Percentiles rank a stretch among this genome's conserved stretches.
Conservation (phyloP, 2,113 vertebrate genomes). For the Elachura formosa region DNA sequence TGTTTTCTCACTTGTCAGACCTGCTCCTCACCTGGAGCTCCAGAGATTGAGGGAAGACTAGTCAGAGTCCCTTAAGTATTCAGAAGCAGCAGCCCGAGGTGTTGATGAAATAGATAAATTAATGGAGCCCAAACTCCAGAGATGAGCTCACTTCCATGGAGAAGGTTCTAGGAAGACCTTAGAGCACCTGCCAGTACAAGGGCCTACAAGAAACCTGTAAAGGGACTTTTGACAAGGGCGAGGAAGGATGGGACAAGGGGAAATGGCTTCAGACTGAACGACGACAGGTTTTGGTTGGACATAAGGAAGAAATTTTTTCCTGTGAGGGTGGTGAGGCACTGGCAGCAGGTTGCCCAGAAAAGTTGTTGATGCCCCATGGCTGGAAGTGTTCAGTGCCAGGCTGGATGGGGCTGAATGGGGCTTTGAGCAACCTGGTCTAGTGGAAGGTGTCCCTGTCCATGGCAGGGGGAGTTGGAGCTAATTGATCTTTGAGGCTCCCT, state of each 20-base stretch:
- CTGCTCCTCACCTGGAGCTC: not conserved
- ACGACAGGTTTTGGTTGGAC: not conserved
- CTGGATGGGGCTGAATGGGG: not conserved
- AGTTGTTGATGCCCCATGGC: not conserved
- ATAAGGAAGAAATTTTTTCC: not conserved
- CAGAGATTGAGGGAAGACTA: rapidly evolving
- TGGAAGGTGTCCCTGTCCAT: not conserved
- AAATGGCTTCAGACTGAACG: not conserved
- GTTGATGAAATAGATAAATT: not conserved
- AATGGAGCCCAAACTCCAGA: not conserved
- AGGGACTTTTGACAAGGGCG: not conserved
- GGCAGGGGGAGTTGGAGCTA: not conserved
- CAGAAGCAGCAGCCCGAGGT: not conserved
- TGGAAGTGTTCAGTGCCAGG: not conserved
- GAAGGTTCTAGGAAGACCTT: not conserved
- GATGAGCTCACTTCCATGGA: not conserved
- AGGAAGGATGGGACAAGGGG: not conserved
- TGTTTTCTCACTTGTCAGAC: not conserved
- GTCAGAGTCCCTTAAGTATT: not conserved
- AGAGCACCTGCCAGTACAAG: not conserved
- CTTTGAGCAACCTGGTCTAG: not conserved
- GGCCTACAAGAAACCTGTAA: not conserved
- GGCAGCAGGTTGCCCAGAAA: not conserved
- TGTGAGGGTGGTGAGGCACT: not conserved
- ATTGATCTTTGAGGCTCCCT: not conserved